These are phyloP conservation scores for Drosophila orosa DNA, from an alignment of 1,140 invertebrate species.

Conservation along the genomic window DNA sequence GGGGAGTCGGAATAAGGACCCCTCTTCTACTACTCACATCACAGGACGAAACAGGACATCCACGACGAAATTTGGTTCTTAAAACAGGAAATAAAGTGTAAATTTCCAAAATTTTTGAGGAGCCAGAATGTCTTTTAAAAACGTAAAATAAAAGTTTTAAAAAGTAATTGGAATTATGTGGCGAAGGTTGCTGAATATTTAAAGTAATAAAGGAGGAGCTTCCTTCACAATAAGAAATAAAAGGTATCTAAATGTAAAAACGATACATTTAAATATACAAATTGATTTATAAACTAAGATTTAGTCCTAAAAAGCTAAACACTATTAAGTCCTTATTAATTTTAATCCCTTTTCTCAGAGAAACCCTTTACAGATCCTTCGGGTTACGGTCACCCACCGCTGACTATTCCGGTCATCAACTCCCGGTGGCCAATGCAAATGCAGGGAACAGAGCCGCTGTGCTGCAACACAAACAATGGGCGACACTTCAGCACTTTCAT, in stretches of 20 bases:
- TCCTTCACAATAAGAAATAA: background rate
- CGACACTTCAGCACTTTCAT: slow-evolving; percentile 77
- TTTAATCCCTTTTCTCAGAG: too few relatives aligned
- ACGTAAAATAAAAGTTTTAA: background rate
- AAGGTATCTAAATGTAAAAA: background rate
- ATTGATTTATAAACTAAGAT: background rate
- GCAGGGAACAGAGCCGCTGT: slow-evolving; percentile 20
- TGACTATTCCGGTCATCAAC: slow-evolving; percentile 33
- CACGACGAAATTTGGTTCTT: slow-evolving; percentile 8
- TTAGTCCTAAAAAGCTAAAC: background rate
- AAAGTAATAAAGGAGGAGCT: too few relatives aligned
- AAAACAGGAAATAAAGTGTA: background rate
- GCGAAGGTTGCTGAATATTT: background rate
- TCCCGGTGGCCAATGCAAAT: slow-evolving; percentile 39
- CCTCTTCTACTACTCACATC: slow-evolving; percentile 21
- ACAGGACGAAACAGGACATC: slow-evolving; percentile 10
- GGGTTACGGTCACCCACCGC: background rate
- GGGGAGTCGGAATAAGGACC: background rate
- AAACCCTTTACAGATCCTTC: background rate
- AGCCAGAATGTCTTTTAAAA: background rate
- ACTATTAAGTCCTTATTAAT: background rate
- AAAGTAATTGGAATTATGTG: background rate
- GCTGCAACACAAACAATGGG: slow-evolving; percentile 51
- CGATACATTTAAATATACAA: background rate
- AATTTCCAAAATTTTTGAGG: slow-evolving; percentile 4